These are phyloP conservation scores for Pinctada fucata DNA, from an alignment of 2,888 invertebrate species.

Conservation along the genomic window DNA sequence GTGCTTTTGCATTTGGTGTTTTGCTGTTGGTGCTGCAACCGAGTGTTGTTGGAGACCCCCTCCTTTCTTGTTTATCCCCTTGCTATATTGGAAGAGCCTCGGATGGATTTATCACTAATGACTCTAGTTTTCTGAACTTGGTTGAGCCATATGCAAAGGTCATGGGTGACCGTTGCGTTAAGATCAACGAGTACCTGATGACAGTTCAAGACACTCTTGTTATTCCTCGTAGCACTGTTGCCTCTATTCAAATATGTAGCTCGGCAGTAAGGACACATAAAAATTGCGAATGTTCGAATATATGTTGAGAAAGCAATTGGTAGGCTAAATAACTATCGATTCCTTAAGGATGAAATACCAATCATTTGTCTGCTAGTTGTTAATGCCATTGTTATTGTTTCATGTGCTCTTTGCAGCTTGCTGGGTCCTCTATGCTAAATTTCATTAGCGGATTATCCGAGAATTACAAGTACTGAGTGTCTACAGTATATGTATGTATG, in stretches of 20 bases:
- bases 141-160: neutral
- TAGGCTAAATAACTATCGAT: neutral
- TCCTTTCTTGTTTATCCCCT: neutral
- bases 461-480: no score
- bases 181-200: neutral
- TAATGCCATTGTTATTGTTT: conserved; percentile 38
- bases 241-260: neutral
- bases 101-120: neutral
- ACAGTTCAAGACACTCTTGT: neutral
- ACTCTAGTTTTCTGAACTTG: neutral
- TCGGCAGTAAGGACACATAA: neutral
- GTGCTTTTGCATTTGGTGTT: no score
- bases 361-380: neutral
- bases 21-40: no score
- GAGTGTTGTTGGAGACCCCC: no score
- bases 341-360: neutral
- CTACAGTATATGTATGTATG: no score
- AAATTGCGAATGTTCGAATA: neutral
- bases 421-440: neutral
- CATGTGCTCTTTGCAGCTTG: conserved; percentile 27
- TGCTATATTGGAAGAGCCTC: neutral
- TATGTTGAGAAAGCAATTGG: neutral
- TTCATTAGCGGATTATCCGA: no score
- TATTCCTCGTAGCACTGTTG: neutral
- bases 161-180: neutral